phyloP scores from a whole-genome alignment of 1,140 invertebrate species.

The Odontomachus brunneus region DNA sequence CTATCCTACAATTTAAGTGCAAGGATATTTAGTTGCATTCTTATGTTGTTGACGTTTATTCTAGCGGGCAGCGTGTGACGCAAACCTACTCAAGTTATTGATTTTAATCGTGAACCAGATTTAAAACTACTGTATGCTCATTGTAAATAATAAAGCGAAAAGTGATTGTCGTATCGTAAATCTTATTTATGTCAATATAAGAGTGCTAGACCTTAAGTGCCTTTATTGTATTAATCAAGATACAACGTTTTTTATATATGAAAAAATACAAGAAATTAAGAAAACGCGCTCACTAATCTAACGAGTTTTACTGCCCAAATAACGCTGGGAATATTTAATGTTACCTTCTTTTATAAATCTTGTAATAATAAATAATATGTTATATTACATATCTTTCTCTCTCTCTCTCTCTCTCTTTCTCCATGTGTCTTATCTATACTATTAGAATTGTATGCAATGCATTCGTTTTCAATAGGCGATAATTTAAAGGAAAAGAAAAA shows the following conservation, averaged over 20 bases:
- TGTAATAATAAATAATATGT: conserved; percentile 66
- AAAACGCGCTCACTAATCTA: conserved; percentile 60
- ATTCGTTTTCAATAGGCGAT: conserved; percentile 11
- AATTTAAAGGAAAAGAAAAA: conserved; percentile 10
- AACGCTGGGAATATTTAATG: conserved; percentile 64
- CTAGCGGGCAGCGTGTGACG: neutral
- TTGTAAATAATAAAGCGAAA: conserved; percentile 69
- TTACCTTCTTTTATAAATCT: conserved; percentile 67
- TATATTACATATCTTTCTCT: conserved; percentile 30
- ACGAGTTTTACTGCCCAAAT: conserved; percentile 51
- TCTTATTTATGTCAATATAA: conserved; percentile 63
- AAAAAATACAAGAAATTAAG: conserved; percentile 47
- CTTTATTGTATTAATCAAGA: conserved; percentile 68
- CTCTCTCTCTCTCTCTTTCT: too few species aligned
- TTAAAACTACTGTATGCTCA: conserved; percentile 43
- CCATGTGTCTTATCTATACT: neutral
- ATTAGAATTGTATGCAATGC: neutral
- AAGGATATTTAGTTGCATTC: conserved; percentile 13
- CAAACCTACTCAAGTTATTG: conserved; percentile 4
- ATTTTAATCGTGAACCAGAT: conserved; percentile 28
- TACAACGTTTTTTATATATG: conserved; percentile 65
- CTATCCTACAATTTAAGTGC: conserved; percentile 23
- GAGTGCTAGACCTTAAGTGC: conserved; percentile 71
- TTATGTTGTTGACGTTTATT: conserved; percentile 29
- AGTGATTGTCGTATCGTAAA: conserved; percentile 57